These are phyloP conservation scores for Rutilus rutilus DNA, from an alignment of 2,113 vertebrate genomes.

Conservation along the genomic window DNA sequence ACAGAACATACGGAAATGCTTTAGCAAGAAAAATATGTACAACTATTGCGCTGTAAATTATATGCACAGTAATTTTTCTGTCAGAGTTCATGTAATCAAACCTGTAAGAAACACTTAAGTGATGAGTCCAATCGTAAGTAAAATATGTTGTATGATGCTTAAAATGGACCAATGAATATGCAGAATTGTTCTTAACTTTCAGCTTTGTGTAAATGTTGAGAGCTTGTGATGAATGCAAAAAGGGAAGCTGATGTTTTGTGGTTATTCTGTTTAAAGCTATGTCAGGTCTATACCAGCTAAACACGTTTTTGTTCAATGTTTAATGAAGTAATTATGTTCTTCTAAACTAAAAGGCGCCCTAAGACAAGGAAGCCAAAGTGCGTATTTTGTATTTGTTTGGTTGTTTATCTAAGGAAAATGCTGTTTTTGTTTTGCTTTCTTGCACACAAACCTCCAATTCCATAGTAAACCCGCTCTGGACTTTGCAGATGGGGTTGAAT, in stretches of 20 bases:
- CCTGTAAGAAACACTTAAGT: neutral
- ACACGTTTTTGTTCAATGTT: neutral
- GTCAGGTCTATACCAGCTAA: conserved; percentile 23
- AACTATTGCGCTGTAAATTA: conserved; percentile 17
- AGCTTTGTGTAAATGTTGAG: conserved; percentile 3
- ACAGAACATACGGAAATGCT: neutral
- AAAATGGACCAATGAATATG: conserved; percentile 25
- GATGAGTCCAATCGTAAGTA: neutral
- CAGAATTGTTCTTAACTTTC: neutral
- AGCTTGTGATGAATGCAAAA: conserved; percentile 18
- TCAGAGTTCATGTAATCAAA: neutral
- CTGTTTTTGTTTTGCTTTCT: conserved; percentile 10
- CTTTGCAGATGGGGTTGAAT: neutral
- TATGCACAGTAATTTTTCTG: conserved; percentile 17
- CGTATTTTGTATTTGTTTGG: neutral
- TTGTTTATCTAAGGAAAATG: neutral
- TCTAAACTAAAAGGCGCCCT: neutral
- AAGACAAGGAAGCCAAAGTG: neutral
- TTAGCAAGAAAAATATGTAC: conserved; percentile 8
- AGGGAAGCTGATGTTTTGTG: conserved; percentile 2
- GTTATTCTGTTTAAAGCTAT: neutral
- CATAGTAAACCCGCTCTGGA: neutral
- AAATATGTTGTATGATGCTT: neutral
- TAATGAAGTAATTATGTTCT: conserved; percentile 12
- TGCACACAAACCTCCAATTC: neutral